Base-by-base conservation (phyloP, 2,113 vertebrate species). In the Cephalophus harveyi region DNA sequence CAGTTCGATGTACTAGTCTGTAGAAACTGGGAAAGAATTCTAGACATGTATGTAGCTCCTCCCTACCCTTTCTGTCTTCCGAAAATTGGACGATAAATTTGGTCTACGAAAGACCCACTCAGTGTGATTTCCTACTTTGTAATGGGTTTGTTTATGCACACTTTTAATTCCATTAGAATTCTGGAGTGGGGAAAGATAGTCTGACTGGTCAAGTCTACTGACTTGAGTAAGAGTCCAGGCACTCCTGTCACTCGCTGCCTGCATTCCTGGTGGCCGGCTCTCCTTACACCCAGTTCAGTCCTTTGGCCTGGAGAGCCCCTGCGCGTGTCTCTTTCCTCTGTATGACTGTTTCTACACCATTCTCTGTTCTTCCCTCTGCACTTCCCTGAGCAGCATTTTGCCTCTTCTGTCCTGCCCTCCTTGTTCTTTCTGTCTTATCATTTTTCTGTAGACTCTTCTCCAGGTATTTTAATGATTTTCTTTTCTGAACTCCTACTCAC, bases 371-470 rank as follows among this genome's bases (percentile, higher is more conserved):
- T 11, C 17, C 50, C 46, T 78, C 43, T 83, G 36, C 4, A 10
- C 10, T 21, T 55, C 9, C 36, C 36, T 33, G 21, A 43, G 8
- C 43, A 21, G 27, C 28, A 16, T 62, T 74, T 40, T 33, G 7
- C 36, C 23, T 92, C 36, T 89, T 74, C 40, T 52, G 40, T 21
- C 27, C 4, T 48, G n/a, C 10, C 19, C 2, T 16, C 33, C 52
- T 82, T 27, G 16, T 86, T 12, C 14, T 78, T 46, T 33, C 43
- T 50, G 0, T 8, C 15, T 86, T 40, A 7, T 28, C 48, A 14
- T 86, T 90, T 71, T 93, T 85, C 55, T 67, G 19, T 67, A 76
- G 12, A 43, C 15, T 43, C 21, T 48, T 71, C n/a, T 90, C 78
- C 43, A 33, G 64, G 30, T 25, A 27, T 6, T 33, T 16, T 30